phyloP scores from a whole-genome alignment of 2,888 invertebrate genomes.

The Argyresthia goedartella region DNA sequence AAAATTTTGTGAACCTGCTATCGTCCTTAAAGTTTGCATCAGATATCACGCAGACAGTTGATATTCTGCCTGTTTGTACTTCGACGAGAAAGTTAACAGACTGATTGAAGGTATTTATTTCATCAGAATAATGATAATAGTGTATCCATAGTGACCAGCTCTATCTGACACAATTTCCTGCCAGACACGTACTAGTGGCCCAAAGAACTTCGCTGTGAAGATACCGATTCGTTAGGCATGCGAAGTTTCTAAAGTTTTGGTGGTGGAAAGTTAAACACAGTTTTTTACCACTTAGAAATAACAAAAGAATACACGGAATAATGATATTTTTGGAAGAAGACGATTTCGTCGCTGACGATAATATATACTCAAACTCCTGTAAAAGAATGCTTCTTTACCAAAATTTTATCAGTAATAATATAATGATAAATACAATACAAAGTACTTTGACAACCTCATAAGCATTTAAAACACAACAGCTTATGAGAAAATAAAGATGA shows the following conservation, averaged over 20 bases:
- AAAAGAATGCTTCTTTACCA: too few species aligned
- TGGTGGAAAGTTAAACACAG: neutral
- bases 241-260: neutral
- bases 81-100: neutral
- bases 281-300: neutral
- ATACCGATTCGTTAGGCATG: neutral
- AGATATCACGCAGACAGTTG: neutral
- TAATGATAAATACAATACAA: too few species aligned
- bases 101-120: neutral
- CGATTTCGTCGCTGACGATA: too few species aligned
- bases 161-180: neutral
- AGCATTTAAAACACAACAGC: too few species aligned
- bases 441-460: too few species aligned
- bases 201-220: neutral
- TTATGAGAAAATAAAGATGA: too few species aligned
- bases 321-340: too few species aligned
- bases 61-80: neutral
- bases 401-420: too few species aligned
- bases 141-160: neutral
- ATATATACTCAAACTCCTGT: too few species aligned
- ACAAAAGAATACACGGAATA: too few species aligned
- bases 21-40: too few species aligned
- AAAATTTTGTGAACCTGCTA: too few species aligned
- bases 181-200: neutral
- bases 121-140: neutral